A percentile compares a stretch with the other conserved stretches of the same genome.
phyloP scores from a whole-genome alignment of 2,888 invertebrate genomes.

The Cataglyphis altisquamis region DNA sequence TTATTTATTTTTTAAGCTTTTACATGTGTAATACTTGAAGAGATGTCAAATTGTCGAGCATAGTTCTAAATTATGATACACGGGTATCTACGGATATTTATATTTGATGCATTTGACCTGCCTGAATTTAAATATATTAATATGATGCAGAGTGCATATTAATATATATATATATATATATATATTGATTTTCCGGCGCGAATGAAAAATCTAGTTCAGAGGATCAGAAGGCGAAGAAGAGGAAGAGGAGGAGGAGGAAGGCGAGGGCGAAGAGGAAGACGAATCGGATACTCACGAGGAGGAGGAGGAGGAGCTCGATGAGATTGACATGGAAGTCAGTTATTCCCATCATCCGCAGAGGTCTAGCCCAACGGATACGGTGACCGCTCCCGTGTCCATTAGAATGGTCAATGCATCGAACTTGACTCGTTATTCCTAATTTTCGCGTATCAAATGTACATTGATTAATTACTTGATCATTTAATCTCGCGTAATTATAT shows the following conservation, averaged over 20 bases:
- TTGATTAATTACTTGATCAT: background rate
- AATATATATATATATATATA: slow-evolving; percentile 6
- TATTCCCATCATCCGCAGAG: slow-evolving; percentile 84
- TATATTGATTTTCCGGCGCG: background rate
- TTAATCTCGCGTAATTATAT: background rate
- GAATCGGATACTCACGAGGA: slow-evolving; percentile 85
- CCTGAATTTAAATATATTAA: background rate
- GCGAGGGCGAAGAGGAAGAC: slow-evolving; percentile 84
- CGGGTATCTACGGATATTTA: background rate
- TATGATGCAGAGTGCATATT: background rate
- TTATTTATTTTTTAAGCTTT: slow-evolving; percentile 20
- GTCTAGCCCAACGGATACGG: slow-evolving; percentile 83
- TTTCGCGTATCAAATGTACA: background rate
- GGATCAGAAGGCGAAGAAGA: slow-evolving; percentile 82
- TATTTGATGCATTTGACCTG: background rate
- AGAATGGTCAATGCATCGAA: slow-evolving; percentile 82
- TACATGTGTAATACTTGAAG: background rate
- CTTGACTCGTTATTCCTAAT: slow-evolving; percentile 77
- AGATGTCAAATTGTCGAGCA: background rate
- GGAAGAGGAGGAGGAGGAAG: slow-evolving; percentile 84
- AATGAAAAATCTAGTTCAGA: slow-evolving; percentile 63
- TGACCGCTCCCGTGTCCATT: slow-evolving; percentile 83
- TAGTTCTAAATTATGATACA: background rate
- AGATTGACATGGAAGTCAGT: slow-evolving; percentile 86
- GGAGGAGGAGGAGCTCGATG: slow-evolving; percentile 85